Evolutionary conservation across 2,797 vertebrate genomes (phyloP).

Genomic region (Leptatherina wallacei): DNA sequence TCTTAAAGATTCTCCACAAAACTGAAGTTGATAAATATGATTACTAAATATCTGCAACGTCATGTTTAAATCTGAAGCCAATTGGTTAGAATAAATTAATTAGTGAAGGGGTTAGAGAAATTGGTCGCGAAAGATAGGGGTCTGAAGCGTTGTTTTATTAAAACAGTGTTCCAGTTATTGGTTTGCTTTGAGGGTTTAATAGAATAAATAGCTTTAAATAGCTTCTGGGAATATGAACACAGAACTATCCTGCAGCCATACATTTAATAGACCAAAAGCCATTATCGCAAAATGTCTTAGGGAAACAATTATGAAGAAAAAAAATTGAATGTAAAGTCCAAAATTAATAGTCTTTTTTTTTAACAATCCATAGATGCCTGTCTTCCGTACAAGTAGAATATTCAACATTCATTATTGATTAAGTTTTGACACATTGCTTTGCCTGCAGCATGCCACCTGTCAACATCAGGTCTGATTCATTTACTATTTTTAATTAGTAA

Average conservation of each 20-base stretch:
- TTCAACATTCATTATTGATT: slow-evolving; percentile 42
- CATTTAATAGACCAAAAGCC: slow-evolving; percentile 16
- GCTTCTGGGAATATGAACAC: slow-evolving; percentile 2
- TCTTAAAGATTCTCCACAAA: slow-evolving; percentile 19
- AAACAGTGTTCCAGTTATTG: slow-evolving; percentile 11
- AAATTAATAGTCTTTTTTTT: slow-evolving; percentile 16
- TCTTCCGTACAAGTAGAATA: slow-evolving; percentile 14
- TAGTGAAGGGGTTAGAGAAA: slow-evolving; percentile 26
- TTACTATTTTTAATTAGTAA: slow-evolving; percentile 42
- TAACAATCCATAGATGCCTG: slow-evolving; percentile 14
- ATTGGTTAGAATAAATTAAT: slow-evolving; percentile 31
- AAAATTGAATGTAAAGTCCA: slow-evolving; percentile 6
- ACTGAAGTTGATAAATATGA: slow-evolving; percentile 25
- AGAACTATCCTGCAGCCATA: slow-evolving; percentile 1
- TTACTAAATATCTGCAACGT: slow-evolving; percentile 12
- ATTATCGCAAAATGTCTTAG: not conserved
- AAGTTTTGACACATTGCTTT: slow-evolving; percentile 22
- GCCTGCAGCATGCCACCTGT: slow-evolving; percentile 33
- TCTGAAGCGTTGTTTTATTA: slow-evolving; percentile 16
- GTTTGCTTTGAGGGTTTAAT: slow-evolving; percentile 25
- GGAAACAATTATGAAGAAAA: slow-evolving; percentile 27
- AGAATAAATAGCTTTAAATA: slow-evolving; percentile 30
- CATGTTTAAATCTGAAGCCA: slow-evolving; percentile 32
- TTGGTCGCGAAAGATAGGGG: slow-evolving; percentile 25
- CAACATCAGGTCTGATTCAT: slow-evolving; percentile 31